Evolutionary conservation across 2,888 invertebrate genomes (phyloP).

Genomic region (Norana najaformis): DNA sequence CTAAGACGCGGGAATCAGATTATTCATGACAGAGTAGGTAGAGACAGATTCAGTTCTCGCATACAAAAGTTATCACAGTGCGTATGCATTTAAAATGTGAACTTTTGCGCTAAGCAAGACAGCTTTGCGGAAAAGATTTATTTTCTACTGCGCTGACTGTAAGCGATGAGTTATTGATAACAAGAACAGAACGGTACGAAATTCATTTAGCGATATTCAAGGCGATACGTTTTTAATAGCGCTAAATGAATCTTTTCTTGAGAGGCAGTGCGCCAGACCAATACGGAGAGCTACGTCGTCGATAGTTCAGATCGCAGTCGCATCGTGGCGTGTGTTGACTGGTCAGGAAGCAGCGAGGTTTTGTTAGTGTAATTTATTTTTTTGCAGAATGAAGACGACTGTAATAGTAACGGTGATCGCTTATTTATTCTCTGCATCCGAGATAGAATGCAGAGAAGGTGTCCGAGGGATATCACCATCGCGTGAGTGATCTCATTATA

Average conservation of each 20-base stretch:
- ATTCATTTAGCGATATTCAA: too few relatives aligned
- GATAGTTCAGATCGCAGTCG: conserved; percentile 19
- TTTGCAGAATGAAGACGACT: not conserved
- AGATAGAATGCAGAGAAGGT: not conserved
- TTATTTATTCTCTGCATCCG: not conserved
- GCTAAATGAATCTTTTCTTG: not conserved
- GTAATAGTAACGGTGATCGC: not conserved
- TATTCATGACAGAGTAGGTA: too few relatives aligned
- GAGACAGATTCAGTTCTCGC: too few relatives aligned
- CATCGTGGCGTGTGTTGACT: not conserved
- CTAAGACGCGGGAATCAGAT: too few relatives aligned
- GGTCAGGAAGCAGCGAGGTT: not conserved
- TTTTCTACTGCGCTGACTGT: too few relatives aligned
- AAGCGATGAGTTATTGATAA: too few relatives aligned
- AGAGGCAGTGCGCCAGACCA: not conserved
- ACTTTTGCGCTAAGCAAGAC: too few relatives aligned
- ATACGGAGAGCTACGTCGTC: not conserved
- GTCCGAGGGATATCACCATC: not conserved
- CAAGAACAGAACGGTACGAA: too few relatives aligned
- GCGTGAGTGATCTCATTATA: not conserved
- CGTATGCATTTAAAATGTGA: too few relatives aligned
- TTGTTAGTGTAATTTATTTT: not conserved
- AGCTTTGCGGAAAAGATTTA: too few relatives aligned
- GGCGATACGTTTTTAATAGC: too few relatives aligned
- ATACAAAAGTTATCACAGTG: too few relatives aligned